Conservation (phyloP, 2,797 vertebrate species). For the Leuciscus waleckii region DNA sequence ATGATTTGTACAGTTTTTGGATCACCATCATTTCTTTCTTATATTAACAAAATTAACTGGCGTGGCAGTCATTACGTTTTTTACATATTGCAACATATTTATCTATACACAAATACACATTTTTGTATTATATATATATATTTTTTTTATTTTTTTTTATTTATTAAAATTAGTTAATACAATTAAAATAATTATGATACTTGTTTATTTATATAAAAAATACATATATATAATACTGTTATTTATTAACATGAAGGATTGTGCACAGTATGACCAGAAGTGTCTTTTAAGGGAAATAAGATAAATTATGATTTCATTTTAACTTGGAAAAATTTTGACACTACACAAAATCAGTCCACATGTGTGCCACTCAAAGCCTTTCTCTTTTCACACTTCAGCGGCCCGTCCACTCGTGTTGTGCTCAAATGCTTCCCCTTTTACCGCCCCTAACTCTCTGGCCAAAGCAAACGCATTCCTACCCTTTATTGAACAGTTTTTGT, state of each 20-base stretch:
- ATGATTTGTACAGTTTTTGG: background rate
- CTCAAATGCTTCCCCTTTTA: conserved; percentile 1
- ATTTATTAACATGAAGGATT: background rate
- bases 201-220: no score
- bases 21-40: background rate
- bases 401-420: background rate
- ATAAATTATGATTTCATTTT: background rate
- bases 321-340: background rate
- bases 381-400: background rate
- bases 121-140: no score
- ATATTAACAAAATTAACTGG: background rate
- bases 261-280: background rate
- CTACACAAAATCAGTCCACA: background rate
- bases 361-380: background rate
- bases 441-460: conserved; percentile 23
- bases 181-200: no score
- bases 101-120: no score
- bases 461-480: conserved; percentile 55
- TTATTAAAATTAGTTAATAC: no score
- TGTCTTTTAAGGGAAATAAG: background rate
- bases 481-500: conserved; percentile 32
- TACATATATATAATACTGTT: background rate
- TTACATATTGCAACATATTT: background rate
- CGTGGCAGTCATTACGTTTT: no score
- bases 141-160: no score